Conservation (phyloP, 2,797 vertebrate species). For the Prunella strophiata region DNA sequence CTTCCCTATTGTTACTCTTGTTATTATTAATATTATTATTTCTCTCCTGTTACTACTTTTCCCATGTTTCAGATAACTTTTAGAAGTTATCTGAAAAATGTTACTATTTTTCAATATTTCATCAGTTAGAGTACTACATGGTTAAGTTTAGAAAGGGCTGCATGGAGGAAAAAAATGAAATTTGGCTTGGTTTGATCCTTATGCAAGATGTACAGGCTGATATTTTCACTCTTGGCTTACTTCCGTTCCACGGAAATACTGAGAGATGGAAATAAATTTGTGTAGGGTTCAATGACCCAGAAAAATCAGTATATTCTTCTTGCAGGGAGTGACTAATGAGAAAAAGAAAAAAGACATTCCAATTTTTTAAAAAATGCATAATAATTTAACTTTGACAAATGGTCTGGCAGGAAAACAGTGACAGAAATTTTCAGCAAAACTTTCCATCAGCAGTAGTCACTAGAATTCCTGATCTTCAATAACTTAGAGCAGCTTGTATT, state of each 20-base stretch:
- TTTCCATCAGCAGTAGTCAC: not conserved
- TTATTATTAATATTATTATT: not conserved
- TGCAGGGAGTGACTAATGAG: not conserved
- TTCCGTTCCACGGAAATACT: not conserved
- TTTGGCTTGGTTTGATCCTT: not conserved
- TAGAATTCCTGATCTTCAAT: not conserved
- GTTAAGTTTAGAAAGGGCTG: not conserved
- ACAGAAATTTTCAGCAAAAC: not conserved
- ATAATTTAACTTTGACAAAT: not conserved
- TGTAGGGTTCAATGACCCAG: conserved; percentile 1
- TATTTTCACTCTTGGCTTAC: conserved; percentile 24
- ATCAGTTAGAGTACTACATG: not conserved
- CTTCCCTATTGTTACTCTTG: not conserved
- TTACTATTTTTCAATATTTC: not conserved
- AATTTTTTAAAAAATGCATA: not conserved
- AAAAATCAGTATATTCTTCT: not conserved
- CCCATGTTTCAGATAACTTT: not conserved
- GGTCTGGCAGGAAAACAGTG: not conserved
- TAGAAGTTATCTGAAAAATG: not conserved
- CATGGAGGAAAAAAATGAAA: not conserved
- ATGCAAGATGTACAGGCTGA: not conserved
- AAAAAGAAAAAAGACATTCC: not conserved
- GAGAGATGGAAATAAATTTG: conserved; percentile 33
- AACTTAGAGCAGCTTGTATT: not conserved
- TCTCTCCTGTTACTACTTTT: not conserved